Base-by-base conservation (phyloP, 2,113 vertebrate species). In the Passerina amoena region DNA sequence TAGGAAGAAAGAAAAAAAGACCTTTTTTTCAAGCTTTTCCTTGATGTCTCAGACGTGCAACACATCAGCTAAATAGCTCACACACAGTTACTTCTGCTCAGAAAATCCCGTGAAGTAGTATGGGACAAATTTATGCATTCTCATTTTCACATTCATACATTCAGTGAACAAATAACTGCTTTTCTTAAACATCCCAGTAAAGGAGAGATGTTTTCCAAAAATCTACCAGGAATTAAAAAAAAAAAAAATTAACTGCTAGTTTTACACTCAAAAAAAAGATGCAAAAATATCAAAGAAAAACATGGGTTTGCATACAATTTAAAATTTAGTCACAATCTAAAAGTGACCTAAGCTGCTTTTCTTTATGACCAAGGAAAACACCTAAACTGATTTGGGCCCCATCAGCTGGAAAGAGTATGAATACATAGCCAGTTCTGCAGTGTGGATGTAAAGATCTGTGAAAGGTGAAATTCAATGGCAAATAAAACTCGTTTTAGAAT, bases 141-240 rank as follows among this genome's bases (percentile, higher is more conserved):
- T 56, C 33, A 37, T 64, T 97, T 97, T 96, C 92, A 96, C 97
- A 96, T 81, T 5, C n/a, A 92, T 66, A 63, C 71, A 88, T 85
- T 94, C 69, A 95, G 96, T 45, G 42, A 54, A 79, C 50, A 82
- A 93, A 84, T 28, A 70, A 66, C n/a, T 88, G 50, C 72, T 91
- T 61, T 86, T 69, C 64, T 86, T 68, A 94, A 95, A 79, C 56
- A 77, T 81, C 48, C 61, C 38, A 20, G 42, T 47, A 91, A 96
- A 95, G 50, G 16, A 95, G 17, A 94, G 64, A 92, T 88, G n/a
- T n/a, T n/a, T 91, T 86, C 65, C 68, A 77, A 30, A 82, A 91
- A 33, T 22, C 51, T 48, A 86, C 3, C 7, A 82, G 44, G 35
- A 90, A 94, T 54, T 40, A 25, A 60, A 92, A 79, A 37, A 42